These are phyloP conservation scores for Xylota segnis DNA, from an alignment of 2,888 invertebrate genomes.

Conservation along the genomic window DNA sequence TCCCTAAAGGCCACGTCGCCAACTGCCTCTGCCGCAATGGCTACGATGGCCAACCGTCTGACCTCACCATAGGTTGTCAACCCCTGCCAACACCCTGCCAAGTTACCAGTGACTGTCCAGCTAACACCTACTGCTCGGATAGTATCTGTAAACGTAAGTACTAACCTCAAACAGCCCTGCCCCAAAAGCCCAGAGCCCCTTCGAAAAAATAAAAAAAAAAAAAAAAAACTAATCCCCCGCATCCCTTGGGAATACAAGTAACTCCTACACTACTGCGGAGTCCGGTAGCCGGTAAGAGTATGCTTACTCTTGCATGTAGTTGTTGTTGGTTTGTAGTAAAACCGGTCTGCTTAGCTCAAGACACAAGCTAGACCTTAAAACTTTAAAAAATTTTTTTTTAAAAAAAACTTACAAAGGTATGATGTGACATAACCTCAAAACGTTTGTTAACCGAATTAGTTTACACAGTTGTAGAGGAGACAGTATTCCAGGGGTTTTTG, in stretches of 20 bases:
- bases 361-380: conserved; percentile 51
- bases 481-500: conserved; percentile 70
- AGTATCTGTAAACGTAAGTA: conserved; percentile 92
- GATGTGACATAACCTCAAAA: conserved; percentile 70
- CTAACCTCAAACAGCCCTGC: conserved; percentile 73
- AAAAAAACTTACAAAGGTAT: conserved; percentile 57
- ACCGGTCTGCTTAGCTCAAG: conserved; percentile 51
- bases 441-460: conserved; percentile 54
- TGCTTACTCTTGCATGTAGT: conserved; percentile 58
- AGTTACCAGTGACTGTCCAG: conserved; percentile 90
- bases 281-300: conserved; percentile 33
- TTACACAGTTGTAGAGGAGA: conserved; percentile 71
- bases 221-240: conserved; percentile 59
- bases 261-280: conserved; percentile 72
- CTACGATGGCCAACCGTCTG: conserved; percentile 91
- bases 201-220: conserved; percentile 14
- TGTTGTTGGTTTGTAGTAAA: conserved; percentile 55
- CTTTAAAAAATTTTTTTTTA: conserved; percentile 2
- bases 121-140: conserved; percentile 92
- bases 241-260: conserved; percentile 70
- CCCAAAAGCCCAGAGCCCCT: conserved; percentile 42
- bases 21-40: conserved; percentile 92
- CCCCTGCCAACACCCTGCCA: conserved; percentile 90
- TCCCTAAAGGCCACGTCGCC: conserved; percentile 90
- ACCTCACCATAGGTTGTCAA: conserved; percentile 89